Percentiles rank a stretch among this genome's conserved stretches.
These are phyloP conservation scores for Dendrocopos noguchii DNA, from an alignment of 2,113 vertebrate species.

Conservation along the genomic window DNA sequence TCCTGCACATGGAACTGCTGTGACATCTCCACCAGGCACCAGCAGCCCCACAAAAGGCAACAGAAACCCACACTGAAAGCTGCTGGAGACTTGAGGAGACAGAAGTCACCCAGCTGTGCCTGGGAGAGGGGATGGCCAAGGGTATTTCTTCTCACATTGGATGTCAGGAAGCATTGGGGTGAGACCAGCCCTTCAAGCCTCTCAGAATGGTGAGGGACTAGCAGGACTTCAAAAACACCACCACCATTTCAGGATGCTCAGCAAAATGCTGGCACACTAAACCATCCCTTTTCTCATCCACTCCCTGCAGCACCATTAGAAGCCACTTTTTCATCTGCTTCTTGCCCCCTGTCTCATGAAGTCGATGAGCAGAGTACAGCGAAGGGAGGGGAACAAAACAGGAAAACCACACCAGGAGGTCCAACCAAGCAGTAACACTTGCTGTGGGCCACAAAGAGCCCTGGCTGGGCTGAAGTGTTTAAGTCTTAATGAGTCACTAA, in stretches of 20 bases:
- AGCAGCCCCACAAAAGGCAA: background rate
- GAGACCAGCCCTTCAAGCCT: background rate
- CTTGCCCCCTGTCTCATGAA: background rate
- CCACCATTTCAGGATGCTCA: background rate
- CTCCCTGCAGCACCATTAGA: background rate
- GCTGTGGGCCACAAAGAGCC: background rate
- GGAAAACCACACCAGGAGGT: background rate
- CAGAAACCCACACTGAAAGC: background rate
- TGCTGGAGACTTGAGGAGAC: background rate
- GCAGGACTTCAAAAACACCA: background rate
- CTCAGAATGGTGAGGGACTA: rapidly evolving
- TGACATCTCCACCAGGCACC: background rate
- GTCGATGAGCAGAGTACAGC: background rate
- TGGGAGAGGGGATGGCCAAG: background rate
- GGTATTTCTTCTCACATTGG: background rate
- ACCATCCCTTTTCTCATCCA: background rate
- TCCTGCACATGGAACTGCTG: background rate
- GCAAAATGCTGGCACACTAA: background rate
- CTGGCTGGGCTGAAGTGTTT: background rate
- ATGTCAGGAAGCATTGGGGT: rapidly evolving
- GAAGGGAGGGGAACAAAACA: background rate
- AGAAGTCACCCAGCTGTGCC: background rate
- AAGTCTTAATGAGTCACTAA: background rate
- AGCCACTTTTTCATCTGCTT: background rate
- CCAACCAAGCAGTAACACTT: background rate